These are phyloP conservation scores for Sebastes umbrosus DNA, from an alignment of 2,797 vertebrate genomes.

Conservation along the genomic window DNA sequence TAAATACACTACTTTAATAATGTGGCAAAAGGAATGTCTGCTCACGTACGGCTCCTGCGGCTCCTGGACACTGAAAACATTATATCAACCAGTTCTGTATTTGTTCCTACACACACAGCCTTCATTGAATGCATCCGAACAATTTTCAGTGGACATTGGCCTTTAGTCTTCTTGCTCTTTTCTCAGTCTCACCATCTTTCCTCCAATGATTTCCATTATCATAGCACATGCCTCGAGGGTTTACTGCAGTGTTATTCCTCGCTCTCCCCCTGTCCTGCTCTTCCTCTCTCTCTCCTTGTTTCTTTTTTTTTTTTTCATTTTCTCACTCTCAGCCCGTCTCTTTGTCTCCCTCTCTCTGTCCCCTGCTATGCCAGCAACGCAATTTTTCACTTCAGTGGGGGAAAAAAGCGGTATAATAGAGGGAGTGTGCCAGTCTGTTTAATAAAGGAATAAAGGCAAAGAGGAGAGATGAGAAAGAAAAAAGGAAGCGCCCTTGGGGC, in stretches of 20 bases:
- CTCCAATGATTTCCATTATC: constrained; percentile 51
- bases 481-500: constrained; percentile 54
- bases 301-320: constrained; percentile 46
- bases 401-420: constrained; percentile 67
- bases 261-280: constrained; percentile 26
- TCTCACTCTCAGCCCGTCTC: constrained; percentile 37
- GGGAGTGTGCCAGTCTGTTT: constrained; percentile 66
- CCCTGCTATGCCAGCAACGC: constrained; percentile 54
- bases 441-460: constrained; percentile 73
- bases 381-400: constrained; percentile 70
- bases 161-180: constrained; percentile 35
- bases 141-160: constrained; percentile 46
- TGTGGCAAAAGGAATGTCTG: background rate
- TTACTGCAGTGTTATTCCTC: constrained; percentile 52
- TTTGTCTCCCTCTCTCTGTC: constrained; percentile 47
- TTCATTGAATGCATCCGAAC: constrained; percentile 11
- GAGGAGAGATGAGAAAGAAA: constrained; percentile 56
- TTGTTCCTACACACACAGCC: constrained; percentile 7
- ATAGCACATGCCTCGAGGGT: constrained; percentile 56
- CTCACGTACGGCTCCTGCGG: background rate
- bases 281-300: constrained; percentile 49
- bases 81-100: constrained; percentile 12
- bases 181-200: constrained; percentile 41
- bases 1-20: background rate
- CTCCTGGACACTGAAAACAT: background rate